These are phyloP conservation scores for Tautogolabrus adspersus DNA, from an alignment of 2,113 vertebrate genomes.

Conservation along the genomic window DNA sequence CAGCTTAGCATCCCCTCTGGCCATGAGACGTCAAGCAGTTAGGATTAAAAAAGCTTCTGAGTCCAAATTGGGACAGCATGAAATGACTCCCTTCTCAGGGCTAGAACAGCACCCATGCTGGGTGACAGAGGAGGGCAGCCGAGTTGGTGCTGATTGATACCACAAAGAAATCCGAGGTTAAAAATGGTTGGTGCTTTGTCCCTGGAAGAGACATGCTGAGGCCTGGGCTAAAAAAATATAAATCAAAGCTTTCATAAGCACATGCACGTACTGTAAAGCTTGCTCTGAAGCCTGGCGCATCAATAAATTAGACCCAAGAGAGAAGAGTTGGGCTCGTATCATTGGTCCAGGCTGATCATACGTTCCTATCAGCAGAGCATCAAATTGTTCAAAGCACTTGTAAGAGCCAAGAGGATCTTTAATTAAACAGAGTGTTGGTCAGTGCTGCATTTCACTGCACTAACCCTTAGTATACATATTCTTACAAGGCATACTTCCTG, in stretches of 20 bases:
- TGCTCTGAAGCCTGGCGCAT: slow-evolving; percentile 61
- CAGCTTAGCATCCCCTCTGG: slow-evolving; percentile 54
- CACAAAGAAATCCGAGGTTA: slow-evolving; percentile 45
- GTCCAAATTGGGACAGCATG: slow-evolving; percentile 71
- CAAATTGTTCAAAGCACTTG: slow-evolving; percentile 74
- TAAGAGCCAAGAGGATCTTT: slow-evolving; percentile 73
- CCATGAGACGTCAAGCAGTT: slow-evolving; percentile 55
- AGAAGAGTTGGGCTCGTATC: slow-evolving; percentile 62
- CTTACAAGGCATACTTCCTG: slow-evolving; percentile 11
- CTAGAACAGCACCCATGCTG: slow-evolving; percentile 56
- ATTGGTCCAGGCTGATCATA: slow-evolving; percentile 69
- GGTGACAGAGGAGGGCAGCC: slow-evolving; percentile 48
- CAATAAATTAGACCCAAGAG: slow-evolving; percentile 78
- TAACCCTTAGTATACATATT: slow-evolving; percentile 43
- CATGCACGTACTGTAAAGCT: slow-evolving; percentile 66
- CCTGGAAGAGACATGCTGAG: slow-evolving; percentile 51
- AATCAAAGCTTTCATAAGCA: slow-evolving; percentile 73
- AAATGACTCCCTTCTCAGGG: slow-evolving; percentile 39
- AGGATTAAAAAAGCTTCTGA: slow-evolving; percentile 64
- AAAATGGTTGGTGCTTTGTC: slow-evolving; percentile 55
- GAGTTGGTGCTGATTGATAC: slow-evolving; percentile 51
- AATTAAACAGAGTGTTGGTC: slow-evolving; percentile 76
- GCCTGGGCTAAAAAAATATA: slow-evolving; percentile 47
- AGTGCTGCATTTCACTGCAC: slow-evolving; percentile 52
- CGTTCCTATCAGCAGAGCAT: slow-evolving; percentile 69